phyloP scores from a whole-genome alignment of 2,113 vertebrate species.

The Ivindomyrus marchei region DNA sequence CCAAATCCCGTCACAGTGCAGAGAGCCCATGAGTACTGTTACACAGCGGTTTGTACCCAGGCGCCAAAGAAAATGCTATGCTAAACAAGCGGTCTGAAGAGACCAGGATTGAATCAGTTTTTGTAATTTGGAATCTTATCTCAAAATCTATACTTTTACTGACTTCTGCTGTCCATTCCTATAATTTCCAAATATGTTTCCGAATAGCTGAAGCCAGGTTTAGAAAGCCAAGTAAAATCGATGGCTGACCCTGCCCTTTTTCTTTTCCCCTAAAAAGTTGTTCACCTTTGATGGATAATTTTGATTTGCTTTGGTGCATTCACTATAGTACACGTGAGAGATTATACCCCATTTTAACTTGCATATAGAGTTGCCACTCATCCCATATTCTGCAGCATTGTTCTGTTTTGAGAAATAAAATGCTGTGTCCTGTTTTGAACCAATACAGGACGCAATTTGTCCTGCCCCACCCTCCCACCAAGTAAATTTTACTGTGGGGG shows the following conservation, averaged over 20 bases:
- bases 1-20: background rate
- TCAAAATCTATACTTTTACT: background rate
- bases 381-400: background rate
- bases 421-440: background rate
- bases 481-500: background rate
- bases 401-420: background rate
- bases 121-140: background rate
- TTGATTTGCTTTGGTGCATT: background rate
- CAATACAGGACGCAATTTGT: background rate
- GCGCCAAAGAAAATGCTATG: background rate
- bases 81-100: background rate
- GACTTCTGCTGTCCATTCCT: background rate
- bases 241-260: background rate
- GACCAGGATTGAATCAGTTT: conserved; percentile 6
- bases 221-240: background rate
- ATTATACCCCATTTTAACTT: background rate
- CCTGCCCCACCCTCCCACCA: background rate
- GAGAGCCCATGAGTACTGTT: background rate
- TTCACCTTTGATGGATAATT: background rate
- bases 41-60: background rate
- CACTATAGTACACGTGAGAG: background rate
- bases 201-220: background rate
- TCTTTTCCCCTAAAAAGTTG: background rate
- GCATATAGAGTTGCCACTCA: background rate
- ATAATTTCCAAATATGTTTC: conserved; percentile 7